Percentiles rank a stretch among this genome's conserved stretches.
Conservation (phyloP, 2,888 invertebrate genomes). For the Anoncus sp. region DNA sequence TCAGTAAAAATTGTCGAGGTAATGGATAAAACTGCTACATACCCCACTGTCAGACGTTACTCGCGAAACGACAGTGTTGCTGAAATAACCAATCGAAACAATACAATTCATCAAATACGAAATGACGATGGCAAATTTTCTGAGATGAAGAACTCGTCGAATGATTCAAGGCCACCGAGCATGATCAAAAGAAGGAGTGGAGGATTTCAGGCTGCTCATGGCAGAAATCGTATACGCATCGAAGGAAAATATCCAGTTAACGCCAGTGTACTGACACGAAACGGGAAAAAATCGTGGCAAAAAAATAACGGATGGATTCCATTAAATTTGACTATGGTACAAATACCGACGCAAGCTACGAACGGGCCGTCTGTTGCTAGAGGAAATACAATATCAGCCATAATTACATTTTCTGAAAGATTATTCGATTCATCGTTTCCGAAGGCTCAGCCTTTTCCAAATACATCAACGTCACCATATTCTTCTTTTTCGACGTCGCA, state of each 20-base stretch:
- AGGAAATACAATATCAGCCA: neutral
- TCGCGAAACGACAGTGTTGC: conserved; percentile 36
- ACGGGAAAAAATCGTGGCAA: conserved; percentile 28
- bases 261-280: neutral
- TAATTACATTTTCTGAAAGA: neutral
- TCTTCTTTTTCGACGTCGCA: neutral
- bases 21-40: conserved; percentile 5
- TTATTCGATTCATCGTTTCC: neutral
- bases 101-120: neutral
- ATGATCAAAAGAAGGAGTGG: neutral
- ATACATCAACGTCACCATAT: neutral
- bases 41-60: conserved; percentile 20
- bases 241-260: conserved; percentile 33
- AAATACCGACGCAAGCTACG: neutral
- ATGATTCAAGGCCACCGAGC: neutral
- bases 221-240: conserved; percentile 42
- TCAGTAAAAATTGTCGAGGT: conserved; percentile 8
- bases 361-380: neutral
- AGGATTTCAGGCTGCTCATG: conserved; percentile 9
- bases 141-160: conserved; percentile 12
- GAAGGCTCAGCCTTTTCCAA: neutral
- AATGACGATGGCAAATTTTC: conserved; percentile 7
- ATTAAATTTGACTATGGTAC: neutral
- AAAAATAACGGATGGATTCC: conserved; percentile 1
- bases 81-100: neutral